phyloP scores from a whole-genome alignment of 2,888 invertebrate species.

The Parnassius apollo region DNA sequence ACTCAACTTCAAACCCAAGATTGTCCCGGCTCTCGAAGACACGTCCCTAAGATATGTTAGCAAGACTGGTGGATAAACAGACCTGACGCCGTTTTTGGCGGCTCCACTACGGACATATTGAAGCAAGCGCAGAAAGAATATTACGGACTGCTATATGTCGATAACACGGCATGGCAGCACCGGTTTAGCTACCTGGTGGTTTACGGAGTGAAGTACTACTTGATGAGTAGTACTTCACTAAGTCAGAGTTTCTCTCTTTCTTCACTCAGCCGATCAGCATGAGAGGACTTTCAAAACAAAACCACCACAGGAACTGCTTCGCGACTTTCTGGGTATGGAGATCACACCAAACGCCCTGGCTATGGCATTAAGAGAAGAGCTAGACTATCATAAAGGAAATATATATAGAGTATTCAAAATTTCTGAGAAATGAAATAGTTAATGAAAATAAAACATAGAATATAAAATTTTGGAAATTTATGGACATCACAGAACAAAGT shows the following conservation, averaged over 20 bases:
- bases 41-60: too few relatives aligned
- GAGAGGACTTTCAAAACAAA: constrained; percentile 90
- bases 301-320: constrained; percentile 85
- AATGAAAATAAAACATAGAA: not conserved
- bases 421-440: constrained; percentile 43
- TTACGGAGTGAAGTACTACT: constrained; percentile 99
- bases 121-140: constrained; percentile 89
- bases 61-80: too few relatives aligned
- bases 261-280: constrained; percentile 88
- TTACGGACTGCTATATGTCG: constrained; percentile 92
- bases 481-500: too few relatives aligned
- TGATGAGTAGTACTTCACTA: constrained; percentile 97
- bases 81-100: constrained; percentile 68
- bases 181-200: constrained; percentile 98
- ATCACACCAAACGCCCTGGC: constrained; percentile 90
- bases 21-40: too few relatives aligned
- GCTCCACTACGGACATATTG: constrained; percentile 87
- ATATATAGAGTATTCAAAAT: constrained; percentile 60
- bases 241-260: constrained; percentile 89
- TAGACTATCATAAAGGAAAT: constrained; percentile 83
- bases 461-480: too few relatives aligned
- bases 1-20: too few relatives aligned
- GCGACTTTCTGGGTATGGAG: constrained; percentile 88
- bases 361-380: constrained; percentile 88
- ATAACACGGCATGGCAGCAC: constrained; percentile 96